Evolutionary conservation across 1,140 invertebrate genomes (phyloP), one percentile per base, ranked within the genome.

Genomic region (Charaxes varanes): DNA sequence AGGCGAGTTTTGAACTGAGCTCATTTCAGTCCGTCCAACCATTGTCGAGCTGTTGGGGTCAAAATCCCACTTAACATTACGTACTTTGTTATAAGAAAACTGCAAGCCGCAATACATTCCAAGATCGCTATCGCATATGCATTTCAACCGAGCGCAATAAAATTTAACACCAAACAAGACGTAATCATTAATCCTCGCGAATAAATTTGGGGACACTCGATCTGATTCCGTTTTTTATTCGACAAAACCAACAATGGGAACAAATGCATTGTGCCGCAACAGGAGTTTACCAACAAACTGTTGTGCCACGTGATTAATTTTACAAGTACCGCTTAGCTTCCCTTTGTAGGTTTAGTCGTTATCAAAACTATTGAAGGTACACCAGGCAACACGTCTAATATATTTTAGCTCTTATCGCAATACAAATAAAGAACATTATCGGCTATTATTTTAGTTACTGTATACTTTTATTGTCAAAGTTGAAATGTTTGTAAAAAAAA

Each of bases 231-330:
- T 17, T 42, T 45, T 47, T 47, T 46, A 28, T 30, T 28, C 27
- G 15, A n/a, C 23, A 6, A n/a, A n/a, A n/a, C n/a, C 16, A 53
- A 70, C 62, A 61, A 64, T 54, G 41, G 48, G 16, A 16, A 65
- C 67, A 70, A 62, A 52, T 41, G 22, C 41, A 57, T 64, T 67
- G 62, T 69, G 26, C 53, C 36, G 14, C 42, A 44, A 51, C 41
- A 46, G 42, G 48, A 70, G 63, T 72, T 71, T 76, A 66, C 68
- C 62, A 76, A 70, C 68, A 72, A 49, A 62, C 55, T 54, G 58
- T 52, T 64, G 53, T 55, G 42, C 13, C 45, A 53, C 59, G 58
- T 70, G 63, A 76, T 72, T 76, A 76, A 71, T 71, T 62, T 53
- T 46, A 49, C 45, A 56, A 59, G 60, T 58, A 51, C 43, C 36